These are phyloP conservation scores for Drosophila repleta DNA, from an alignment of 1,140 invertebrate species.

Conservation along the genomic window DNA sequence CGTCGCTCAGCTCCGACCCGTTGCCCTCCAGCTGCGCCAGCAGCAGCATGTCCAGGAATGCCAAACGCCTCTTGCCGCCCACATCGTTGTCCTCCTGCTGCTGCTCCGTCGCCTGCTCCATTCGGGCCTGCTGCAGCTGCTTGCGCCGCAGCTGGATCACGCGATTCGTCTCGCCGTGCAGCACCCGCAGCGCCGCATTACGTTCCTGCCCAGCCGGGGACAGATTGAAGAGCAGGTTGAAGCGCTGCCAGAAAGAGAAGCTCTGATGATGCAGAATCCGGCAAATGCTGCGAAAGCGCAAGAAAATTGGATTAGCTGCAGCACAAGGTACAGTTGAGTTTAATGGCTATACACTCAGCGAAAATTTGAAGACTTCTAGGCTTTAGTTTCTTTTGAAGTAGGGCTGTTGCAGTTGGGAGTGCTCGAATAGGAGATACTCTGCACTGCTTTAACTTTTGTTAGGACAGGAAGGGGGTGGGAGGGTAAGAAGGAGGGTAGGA, in stretches of 20 bases:
- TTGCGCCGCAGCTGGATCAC: slow-evolving; percentile 69
- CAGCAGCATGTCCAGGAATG: slow-evolving; percentile 92
- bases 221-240: slow-evolving; percentile 85
- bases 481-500: too few relatives aligned
- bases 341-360: background rate
- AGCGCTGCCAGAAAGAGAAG: slow-evolving; percentile 86
- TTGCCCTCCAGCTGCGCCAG: slow-evolving; percentile 85
- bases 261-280: slow-evolving; percentile 84
- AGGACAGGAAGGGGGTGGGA: too few relatives aligned
- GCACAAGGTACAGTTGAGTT: background rate
- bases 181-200: slow-evolving; percentile 47
- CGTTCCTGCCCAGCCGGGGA: slow-evolving; percentile 58
- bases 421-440: too few relatives aligned
- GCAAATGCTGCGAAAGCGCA: slow-evolving; percentile 72
- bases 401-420: too few relatives aligned
- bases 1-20: slow-evolving; percentile 84
- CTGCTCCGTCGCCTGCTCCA: slow-evolving; percentile 12
- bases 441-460: too few relatives aligned
- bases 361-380: background rate
- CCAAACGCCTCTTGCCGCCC: slow-evolving; percentile 85
- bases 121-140: slow-evolving; percentile 35
- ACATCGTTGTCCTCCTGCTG: slow-evolving; percentile 42
- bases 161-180: slow-evolving; percentile 73
- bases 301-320: background rate
- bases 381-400: too few relatives aligned